Base-by-base conservation (phyloP, 2,113 vertebrate species). In the Tinamus guttatus region DNA sequence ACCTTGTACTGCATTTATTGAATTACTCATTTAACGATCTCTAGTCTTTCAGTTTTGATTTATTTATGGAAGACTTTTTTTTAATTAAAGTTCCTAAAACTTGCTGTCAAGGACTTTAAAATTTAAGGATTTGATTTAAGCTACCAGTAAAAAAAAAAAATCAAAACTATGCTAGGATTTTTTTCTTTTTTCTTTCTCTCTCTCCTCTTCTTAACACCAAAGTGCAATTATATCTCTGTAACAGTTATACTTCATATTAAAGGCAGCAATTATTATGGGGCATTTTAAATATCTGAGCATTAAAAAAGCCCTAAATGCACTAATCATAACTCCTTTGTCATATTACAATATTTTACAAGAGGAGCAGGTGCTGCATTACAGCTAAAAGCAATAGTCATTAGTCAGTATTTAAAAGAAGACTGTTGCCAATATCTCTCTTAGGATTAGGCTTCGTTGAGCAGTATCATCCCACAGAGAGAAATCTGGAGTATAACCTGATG, bases 231-330 rank as follows among this genome's bases (percentile, higher is more conserved):
- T 69, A 93, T 81, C 65, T 92, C 85, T 79, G 67, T 90, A 96
- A 96, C 84, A 95, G 95, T 93, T 94, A 92, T 63, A 89, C 85
- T 92, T 83, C 92, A 90, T 97, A 96, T 94, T 97, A 97, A 96
- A 95, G 67, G 62, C 2, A 93, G 77, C 0, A 4, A 97, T 95
- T 97, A 95, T 93, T 93, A 93, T 0, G 8, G 95, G 92, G 65
- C 88, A 96, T 76, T 96, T 96, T 76, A 94, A 92, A 63, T 91
- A 90, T 79, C 34, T 73, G 81, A 96, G 90, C 88, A 92, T 83
- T 96, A 93, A 96, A 97, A 96, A 97, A 96, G 96, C 67, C 65
- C 87, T 67, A 95, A 92, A 77, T 93, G 73, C 65, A 96, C 74
- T 96, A 89, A 97, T 97, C 83, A 84, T 96, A 89, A 96, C 94